phyloP scores from a whole-genome alignment of 2,113 vertebrate genomes.

The Electrona antarctica region DNA sequence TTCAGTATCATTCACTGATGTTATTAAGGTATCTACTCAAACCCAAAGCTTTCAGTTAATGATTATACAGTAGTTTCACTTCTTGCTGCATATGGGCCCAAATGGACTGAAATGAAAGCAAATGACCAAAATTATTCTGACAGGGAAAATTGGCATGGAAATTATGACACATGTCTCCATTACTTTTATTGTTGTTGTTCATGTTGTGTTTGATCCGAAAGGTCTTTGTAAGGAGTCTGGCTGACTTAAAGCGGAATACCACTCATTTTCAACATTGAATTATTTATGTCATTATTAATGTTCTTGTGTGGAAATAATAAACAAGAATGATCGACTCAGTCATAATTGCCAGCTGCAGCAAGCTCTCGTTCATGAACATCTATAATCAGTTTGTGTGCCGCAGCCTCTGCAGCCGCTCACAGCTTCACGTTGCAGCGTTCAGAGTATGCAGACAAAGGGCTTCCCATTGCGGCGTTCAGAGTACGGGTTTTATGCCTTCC shows the following conservation, averaged over 20 bases:
- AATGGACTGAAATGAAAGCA: constrained; percentile 30
- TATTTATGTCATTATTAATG: neutral
- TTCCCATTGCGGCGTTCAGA: neutral
- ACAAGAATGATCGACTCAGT: neutral
- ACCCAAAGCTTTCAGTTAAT: constrained; percentile 25
- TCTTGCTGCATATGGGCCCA: constrained; percentile 16
- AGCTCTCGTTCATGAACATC: neutral
- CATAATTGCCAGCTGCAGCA: too few species aligned
- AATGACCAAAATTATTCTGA: constrained; percentile 20
- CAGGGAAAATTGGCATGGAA: constrained; percentile 16
- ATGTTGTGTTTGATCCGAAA: constrained; percentile 23
- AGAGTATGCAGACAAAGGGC: constrained; percentile 10
- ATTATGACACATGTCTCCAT: constrained; percentile 2
- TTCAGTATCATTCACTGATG: constrained; percentile 29
- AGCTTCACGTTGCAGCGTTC: too few species aligned
- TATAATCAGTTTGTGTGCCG: neutral
- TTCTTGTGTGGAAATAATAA: neutral
- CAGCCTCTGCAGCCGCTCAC: too few species aligned
- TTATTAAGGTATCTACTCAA: constrained; percentile 34
- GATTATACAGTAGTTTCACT: constrained; percentile 19
- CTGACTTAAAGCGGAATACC: neutral
- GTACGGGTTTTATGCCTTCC: neutral
- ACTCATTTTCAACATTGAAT: neutral
- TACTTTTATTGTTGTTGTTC: constrained; percentile 17
- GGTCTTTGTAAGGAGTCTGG: constrained; percentile 6